Conservation (phyloP, 2,797 vertebrate species). For the Oryzias dopingdopingensis region DNA sequence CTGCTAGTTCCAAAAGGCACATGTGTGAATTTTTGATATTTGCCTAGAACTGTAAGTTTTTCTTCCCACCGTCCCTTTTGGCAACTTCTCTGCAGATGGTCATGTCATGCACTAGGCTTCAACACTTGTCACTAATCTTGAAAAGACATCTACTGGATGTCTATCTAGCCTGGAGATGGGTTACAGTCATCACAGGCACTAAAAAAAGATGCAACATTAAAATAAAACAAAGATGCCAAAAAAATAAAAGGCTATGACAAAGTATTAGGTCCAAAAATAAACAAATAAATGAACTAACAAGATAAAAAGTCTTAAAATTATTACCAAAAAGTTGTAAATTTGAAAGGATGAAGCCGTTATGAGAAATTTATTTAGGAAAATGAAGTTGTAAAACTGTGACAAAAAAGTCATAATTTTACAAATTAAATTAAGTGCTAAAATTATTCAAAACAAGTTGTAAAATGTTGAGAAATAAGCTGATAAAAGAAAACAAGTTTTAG, state of each 20-base stretch:
- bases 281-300: too few relatives aligned
- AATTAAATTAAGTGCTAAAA: too few relatives aligned
- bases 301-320: too few relatives aligned
- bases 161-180: conserved; percentile 58
- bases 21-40: conserved; percentile 4
- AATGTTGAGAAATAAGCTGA: too few relatives aligned
- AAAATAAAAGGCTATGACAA: neutral
- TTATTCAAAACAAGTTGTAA: too few relatives aligned
- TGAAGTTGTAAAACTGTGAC: too few relatives aligned
- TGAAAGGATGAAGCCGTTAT: too few relatives aligned
- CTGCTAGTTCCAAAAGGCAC: conserved; percentile 6
- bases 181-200: conserved; percentile 42
- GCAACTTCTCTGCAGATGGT: conserved; percentile 36
- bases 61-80: conserved; percentile 26
- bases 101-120: conserved; percentile 46
- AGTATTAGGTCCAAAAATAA: too few relatives aligned
- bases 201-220: conserved; percentile 58
- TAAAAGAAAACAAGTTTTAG: too few relatives aligned
- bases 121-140: conserved; percentile 69
- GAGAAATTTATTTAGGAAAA: too few relatives aligned
- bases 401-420: too few relatives aligned
- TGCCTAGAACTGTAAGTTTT: conserved; percentile 11
- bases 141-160: conserved; percentile 62
- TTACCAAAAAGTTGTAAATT: too few relatives aligned
- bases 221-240: conserved; percentile 7